A percentile compares a stretch with the other conserved stretches of the same genome.
Evolutionary conservation across 2,797 vertebrate species (phyloP).

Genomic region (Chelidonichthys spinosus): DNA sequence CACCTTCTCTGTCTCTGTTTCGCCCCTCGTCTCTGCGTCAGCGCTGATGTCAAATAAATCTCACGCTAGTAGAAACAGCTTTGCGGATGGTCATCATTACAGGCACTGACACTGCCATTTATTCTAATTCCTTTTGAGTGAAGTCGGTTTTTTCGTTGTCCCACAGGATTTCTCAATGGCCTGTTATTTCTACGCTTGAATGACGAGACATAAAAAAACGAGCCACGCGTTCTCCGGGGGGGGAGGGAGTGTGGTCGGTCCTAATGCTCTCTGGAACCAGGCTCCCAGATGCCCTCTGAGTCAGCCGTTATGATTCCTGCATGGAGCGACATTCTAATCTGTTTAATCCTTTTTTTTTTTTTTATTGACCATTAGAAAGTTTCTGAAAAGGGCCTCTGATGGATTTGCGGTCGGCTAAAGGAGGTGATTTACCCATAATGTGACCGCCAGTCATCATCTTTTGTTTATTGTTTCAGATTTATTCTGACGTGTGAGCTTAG

Average conservation of each 20-base stretch:
- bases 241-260: constrained; percentile 26
- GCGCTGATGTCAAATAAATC: constrained; percentile 42
- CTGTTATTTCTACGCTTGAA: constrained; percentile 53
- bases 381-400: constrained; percentile 16
- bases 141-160: constrained; percentile 54
- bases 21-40: constrained; percentile 5
- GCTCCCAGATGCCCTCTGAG: constrained; percentile 38
- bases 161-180: constrained; percentile 53
- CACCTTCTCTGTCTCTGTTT: constrained; percentile 24
- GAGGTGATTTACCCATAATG: constrained; percentile 21
- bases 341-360: constrained; percentile 24
- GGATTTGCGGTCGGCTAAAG: constrained; percentile 37
- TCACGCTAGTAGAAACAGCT: constrained; percentile 24
- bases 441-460: constrained; percentile 19
- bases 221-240: constrained; percentile 30
- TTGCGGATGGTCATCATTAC: constrained; percentile 49
- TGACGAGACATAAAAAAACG: constrained; percentile 49
- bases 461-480: constrained; percentile 33
- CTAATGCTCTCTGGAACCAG: constrained; percentile 36
- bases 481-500: constrained; percentile 17
- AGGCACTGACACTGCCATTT: constrained; percentile 44
- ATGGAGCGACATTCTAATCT: constrained; percentile 31
- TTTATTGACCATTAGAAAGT: constrained; percentile 47
- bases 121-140: constrained; percentile 42
- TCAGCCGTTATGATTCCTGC: constrained; percentile 49